Conservation (phyloP, 2,113 vertebrate genomes). For the Clarias macrocephalus region DNA sequence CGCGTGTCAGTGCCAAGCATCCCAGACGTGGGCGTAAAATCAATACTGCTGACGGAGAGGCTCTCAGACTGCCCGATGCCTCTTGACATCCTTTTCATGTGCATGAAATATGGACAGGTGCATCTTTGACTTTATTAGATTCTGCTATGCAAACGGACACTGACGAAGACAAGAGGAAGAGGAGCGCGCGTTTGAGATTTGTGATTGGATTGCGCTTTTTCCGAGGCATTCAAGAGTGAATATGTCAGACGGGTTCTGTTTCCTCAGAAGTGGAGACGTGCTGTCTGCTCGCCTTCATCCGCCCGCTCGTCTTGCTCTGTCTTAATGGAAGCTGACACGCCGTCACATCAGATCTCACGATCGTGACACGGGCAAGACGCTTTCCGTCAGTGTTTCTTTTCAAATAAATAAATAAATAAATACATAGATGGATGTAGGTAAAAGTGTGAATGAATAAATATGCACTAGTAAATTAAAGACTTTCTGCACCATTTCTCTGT, state of each 20-base stretch:
- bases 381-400: slow-evolving; percentile 25
- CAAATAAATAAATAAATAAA: slow-evolving; percentile 28
- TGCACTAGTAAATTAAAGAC: neutral
- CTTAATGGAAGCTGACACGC: slow-evolving; percentile 27
- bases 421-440: too few relatives aligned
- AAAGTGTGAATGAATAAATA: slow-evolving; percentile 6
- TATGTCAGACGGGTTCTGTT: neutral
- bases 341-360: neutral
- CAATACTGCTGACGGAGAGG: slow-evolving; percentile 28
- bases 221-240: neutral
- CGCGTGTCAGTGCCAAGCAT: slow-evolving; percentile 9
- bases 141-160: neutral
- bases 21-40: slow-evolving; percentile 26
- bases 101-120: slow-evolving; percentile 28
- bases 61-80: neutral
- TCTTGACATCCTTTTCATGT: slow-evolving; percentile 34
- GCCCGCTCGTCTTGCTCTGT: slow-evolving; percentile 19
- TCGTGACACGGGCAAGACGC: slow-evolving; percentile 16
- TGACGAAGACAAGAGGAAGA: neutral
- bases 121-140: slow-evolving; percentile 31
- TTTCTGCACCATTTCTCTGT: neutral
- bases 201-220: neutral
- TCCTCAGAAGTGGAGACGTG: slow-evolving; percentile 6
- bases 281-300: slow-evolving; percentile 9
- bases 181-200: neutral